Percentiles rank a stretch among this genome's conserved stretches.
These are phyloP conservation scores for Sebastes variabilis DNA, from an alignment of 2,797 vertebrate genomes.

Conservation along the genomic window DNA sequence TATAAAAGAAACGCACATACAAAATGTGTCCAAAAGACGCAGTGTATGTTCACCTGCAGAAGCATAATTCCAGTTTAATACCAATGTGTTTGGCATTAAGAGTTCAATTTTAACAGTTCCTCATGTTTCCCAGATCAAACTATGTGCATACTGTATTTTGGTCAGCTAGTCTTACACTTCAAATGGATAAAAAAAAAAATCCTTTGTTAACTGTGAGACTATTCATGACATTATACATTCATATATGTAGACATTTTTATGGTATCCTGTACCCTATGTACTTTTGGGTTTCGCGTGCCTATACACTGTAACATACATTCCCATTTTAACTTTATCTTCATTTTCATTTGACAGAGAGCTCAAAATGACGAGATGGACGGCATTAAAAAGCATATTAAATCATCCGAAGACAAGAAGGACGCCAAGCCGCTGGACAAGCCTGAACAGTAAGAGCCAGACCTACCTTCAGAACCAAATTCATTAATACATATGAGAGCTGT, in stretches of 20 bases:
- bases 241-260: neutral
- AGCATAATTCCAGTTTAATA: neutral
- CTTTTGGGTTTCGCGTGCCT: neutral
- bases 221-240: neutral
- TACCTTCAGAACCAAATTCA: neutral
- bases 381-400: slow-evolving; percentile 91
- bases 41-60: neutral
- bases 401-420: slow-evolving; percentile 88
- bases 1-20: neutral
- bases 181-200: neutral
- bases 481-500: neutral
- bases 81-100: slow-evolving; percentile 1
- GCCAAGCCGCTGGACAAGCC: slow-evolving; percentile 95
- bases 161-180: neutral
- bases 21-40: neutral
- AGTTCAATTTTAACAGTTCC: neutral
- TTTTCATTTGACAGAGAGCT: slow-evolving; percentile 85
- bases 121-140: neutral
- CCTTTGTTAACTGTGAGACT: neutral
- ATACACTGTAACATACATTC: neutral
- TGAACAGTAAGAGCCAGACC: slow-evolving; percentile 90
- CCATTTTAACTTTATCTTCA: neutral
- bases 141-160: neutral
- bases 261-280: neutral
- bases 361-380: slow-evolving; percentile 93